Percentiles rank a stretch among this genome's conserved stretches.
phyloP scores from a whole-genome alignment of 2,888 invertebrate species.

The Brachyptera risi region DNA sequence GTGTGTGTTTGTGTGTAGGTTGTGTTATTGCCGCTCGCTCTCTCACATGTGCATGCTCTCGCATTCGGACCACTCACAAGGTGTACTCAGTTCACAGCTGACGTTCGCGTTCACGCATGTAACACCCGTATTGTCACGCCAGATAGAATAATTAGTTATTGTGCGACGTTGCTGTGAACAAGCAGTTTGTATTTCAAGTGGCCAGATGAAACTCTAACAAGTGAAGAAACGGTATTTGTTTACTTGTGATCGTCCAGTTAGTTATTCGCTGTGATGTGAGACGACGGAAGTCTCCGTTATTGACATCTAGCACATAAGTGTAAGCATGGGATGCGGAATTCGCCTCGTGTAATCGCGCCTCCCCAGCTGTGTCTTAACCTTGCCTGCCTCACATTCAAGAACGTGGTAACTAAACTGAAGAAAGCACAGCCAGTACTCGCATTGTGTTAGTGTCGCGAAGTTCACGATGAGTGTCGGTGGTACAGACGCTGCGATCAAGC shows the following conservation, averaged over 20 bases:
- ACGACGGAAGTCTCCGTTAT: slow-evolving; percentile 31
- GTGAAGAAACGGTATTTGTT: too few relatives aligned
- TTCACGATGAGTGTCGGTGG: slow-evolving; percentile 14
- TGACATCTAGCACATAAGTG: slow-evolving; percentile 9
- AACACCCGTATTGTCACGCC: slow-evolving; percentile 32
- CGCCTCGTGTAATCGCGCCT: slow-evolving; percentile 23
- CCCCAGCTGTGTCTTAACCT: too few relatives aligned
- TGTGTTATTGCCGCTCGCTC: not conserved
- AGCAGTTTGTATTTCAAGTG: slow-evolving; percentile 26
- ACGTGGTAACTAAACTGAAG: slow-evolving; percentile 10
- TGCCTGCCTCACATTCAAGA: too few relatives aligned
- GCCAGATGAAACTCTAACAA: too few relatives aligned
- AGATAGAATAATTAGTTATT: slow-evolving; percentile 36
- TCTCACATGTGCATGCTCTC: not conserved
- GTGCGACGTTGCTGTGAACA: slow-evolving; percentile 26
- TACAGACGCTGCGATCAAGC: slow-evolving; percentile 59
- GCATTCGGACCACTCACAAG: not conserved
- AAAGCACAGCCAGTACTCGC: slow-evolving; percentile 6
- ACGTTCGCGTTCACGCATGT: not conserved
- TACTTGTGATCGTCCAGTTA: too few relatives aligned
- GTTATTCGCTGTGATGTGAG: slow-evolving; percentile 28
- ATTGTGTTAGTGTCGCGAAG: not conserved
- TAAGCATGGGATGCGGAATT: not conserved
- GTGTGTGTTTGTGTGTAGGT: too few relatives aligned
- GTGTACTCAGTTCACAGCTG: not conserved